Evolutionary conservation across 2,797 vertebrate species (phyloP).

Genomic region (Crotalus adamanteus): DNA sequence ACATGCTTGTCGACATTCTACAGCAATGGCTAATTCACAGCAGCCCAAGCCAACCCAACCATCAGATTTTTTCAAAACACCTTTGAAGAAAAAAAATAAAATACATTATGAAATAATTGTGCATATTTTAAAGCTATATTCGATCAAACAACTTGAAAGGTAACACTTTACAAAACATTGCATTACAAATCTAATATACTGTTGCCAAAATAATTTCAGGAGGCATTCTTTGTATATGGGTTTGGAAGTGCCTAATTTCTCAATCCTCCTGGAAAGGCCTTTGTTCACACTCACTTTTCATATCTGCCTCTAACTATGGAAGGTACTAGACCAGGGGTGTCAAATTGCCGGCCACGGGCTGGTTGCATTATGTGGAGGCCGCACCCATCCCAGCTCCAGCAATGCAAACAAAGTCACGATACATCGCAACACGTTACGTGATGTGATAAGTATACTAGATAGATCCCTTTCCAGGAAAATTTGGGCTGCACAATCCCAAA

Average conservation of each 20-base stretch:
- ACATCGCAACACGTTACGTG: too few relatives aligned
- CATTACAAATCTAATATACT: background rate
- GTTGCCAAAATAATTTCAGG: background rate
- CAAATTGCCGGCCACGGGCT: background rate
- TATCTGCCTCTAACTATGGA: background rate
- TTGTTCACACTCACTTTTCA: background rate
- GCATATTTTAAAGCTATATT: background rate
- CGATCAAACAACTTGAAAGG: background rate
- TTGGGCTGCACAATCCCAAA: background rate
- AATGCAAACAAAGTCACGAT: too few relatives aligned
- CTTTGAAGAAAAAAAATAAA: constrained; percentile 71
- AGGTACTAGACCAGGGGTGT: background rate
- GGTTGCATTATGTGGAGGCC: too few relatives aligned
- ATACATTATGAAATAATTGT: constrained; percentile 6
- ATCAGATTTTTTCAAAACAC: constrained; percentile 90
- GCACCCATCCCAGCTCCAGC: too few relatives aligned
- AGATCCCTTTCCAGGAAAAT: background rate
- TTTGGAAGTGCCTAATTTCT: background rate
- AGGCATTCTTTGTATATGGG: background rate
- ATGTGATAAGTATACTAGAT: background rate
- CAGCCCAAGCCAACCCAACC: constrained; percentile 98
- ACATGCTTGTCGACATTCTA: constrained; percentile 91
- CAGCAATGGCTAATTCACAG: constrained; percentile 92
- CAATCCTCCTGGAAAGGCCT: background rate
- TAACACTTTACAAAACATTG: background rate